These are phyloP conservation scores for Oncorhynchus kisutch DNA, from an alignment of 2,113 vertebrate genomes.

Conservation along the genomic window DNA sequence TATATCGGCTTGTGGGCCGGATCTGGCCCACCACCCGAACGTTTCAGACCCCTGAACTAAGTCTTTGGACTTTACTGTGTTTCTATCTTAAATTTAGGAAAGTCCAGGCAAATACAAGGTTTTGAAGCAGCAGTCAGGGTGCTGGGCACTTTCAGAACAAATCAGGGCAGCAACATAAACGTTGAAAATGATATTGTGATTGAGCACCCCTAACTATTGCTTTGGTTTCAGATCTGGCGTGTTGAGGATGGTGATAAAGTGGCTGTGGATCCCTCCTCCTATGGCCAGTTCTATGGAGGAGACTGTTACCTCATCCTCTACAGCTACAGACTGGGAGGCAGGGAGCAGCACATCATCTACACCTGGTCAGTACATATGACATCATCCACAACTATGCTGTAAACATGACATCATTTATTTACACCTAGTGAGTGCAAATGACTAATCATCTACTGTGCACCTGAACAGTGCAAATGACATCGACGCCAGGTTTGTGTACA, in stretches of 20 bases:
- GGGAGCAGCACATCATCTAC: slow-evolving; percentile 76
- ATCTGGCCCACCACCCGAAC: no score
- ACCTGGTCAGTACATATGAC: slow-evolving; percentile 64
- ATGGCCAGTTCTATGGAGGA: slow-evolving; percentile 78
- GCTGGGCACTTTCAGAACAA: neutral
- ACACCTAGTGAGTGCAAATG: no score
- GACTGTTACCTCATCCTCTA: slow-evolving; percentile 82
- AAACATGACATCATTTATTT: neutral
- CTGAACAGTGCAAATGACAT: no score
- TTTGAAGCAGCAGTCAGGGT: neutral
- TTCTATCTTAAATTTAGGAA: no score
- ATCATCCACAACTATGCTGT: neutral
- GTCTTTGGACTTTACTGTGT: no score
- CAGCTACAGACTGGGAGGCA: slow-evolving; percentile 64
- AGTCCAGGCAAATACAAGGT: no score
- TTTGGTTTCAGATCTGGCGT: slow-evolving; percentile 71
- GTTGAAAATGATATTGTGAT: neutral
- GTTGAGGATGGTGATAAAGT: slow-evolving; percentile 63
- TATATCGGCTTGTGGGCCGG: no score
- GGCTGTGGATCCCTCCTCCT: slow-evolving; percentile 60
- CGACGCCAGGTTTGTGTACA: no score
- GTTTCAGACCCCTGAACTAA: no score
- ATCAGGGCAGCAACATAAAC: neutral
- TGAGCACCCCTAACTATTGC: neutral
- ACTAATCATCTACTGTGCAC: no score